Base-by-base conservation (phyloP, 2,797 vertebrate species). In the Prunella strophiata region DNA sequence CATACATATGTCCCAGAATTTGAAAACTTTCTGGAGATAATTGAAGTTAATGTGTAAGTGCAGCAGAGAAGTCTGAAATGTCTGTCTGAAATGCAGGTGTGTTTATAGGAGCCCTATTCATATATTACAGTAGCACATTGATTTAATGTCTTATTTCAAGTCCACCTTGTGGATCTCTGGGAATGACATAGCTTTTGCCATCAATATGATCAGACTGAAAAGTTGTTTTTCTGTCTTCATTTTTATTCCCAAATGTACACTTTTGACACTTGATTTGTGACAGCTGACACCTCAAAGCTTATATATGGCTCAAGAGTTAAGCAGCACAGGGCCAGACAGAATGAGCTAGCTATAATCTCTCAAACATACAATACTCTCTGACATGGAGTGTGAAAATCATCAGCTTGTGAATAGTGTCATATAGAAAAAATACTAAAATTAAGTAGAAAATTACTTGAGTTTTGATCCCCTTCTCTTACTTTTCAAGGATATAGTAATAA, bases 221-320 rank as follows among this genome's bases (percentile, higher is more conserved):
- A 85, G 70, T 66, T 94, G 75, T 92, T 96, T 92, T 92, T 94
- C 89, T 92, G 14, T 94, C 91, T 82, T 89, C 94, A 88, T 96
- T 96, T 97, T 94, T 95, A 96, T 95, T 95, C 89, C 93, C 67
- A 43, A 83, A 81, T 57, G 81, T 92, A 88, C 62, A 34, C 63
- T 91, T 77, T 58, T 95, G 95, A 80, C 88, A 77, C 62, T 96
- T 97, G 94, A 96, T 95, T 96, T 97, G 89, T 94, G 83, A 88
- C 89, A 84, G 61, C 65, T 96, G 95, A 95, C 94, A 96, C 50
- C 63, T 85, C 82, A 91, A 74, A 95, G 70, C 48, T 95, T 96
- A 95, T 95, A 38, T 89, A 95, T 86, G 73, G 67, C 88, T 93
- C 67, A 82, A 78, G 81, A 89, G 76, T 71, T 89, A 94, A 91